Percentiles rank a stretch among this genome's conserved stretches.
Conservation (phyloP, 2,797 vertebrate species). For the Lophius americanus region DNA sequence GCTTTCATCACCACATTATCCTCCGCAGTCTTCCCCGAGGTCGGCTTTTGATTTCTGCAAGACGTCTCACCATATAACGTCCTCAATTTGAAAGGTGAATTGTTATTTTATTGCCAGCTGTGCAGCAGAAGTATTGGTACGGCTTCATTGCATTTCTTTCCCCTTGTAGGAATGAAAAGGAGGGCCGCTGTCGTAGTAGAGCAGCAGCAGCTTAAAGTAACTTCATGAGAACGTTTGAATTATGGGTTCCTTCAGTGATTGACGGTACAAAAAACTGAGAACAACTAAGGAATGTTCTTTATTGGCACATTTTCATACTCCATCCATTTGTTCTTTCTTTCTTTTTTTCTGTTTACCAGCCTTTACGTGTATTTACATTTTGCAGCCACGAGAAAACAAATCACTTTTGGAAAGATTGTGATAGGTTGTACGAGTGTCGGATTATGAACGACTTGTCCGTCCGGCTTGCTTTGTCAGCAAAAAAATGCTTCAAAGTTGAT, state of each 20-base stretch:
- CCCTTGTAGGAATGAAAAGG: neutral
- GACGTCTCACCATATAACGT: conserved; percentile 12
- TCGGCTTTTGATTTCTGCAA: conserved; percentile 18
- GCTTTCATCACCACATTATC: conserved; percentile 51
- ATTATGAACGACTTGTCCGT: too few species aligned
- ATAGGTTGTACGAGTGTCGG: conserved; percentile 22
- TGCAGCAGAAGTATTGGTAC: neutral
- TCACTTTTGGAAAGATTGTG: conserved; percentile 15
- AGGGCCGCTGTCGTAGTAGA: neutral
- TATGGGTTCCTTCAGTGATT: too few species aligned
- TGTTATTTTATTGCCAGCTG: neutral
- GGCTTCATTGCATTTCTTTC: neutral
- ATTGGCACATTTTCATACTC: too few species aligned
- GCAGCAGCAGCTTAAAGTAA: neutral
- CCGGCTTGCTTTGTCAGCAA: too few species aligned
- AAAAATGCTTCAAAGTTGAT: too few species aligned
- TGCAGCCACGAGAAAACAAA: conserved; percentile 25
- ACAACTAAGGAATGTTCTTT: too few species aligned
- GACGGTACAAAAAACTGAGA: too few species aligned
- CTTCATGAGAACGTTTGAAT: neutral
- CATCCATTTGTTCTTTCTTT: neutral
- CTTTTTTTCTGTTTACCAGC: neutral
- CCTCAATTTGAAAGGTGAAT: conserved; percentile 18
- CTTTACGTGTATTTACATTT: conserved; percentile 2
- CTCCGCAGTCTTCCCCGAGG: conserved; percentile 17